phyloP scores from a whole-genome alignment of 2,888 invertebrate species.

The Galerucella nymphaeae region DNA sequence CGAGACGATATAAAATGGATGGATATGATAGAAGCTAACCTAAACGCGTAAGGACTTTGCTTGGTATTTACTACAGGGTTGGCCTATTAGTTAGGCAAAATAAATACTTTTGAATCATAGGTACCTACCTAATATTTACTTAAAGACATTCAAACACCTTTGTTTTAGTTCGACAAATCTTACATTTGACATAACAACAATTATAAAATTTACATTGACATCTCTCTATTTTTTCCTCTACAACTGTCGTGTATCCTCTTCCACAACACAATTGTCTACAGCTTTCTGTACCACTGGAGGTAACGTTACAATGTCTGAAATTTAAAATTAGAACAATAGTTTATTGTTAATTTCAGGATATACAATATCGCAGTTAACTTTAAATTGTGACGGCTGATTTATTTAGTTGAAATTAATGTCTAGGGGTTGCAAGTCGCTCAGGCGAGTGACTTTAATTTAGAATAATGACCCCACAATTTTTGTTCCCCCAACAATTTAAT shows the following conservation, averaged over 20 bases:
- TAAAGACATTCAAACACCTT: conserved; percentile 76
- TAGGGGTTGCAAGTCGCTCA: no score
- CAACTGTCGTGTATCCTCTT: conserved; percentile 78
- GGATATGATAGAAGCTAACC: no score
- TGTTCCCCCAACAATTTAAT: conserved; percentile 10
- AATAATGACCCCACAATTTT: conserved; percentile 15
- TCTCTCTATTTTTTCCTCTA: conserved; percentile 76
- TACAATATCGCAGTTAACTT: no score
- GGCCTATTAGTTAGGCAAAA: no score
- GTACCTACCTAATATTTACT: not conserved
- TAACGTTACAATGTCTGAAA: conserved; percentile 78
- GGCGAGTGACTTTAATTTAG: no score
- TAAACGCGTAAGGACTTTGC: no score
- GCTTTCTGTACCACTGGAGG: conserved; percentile 74
- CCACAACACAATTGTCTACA: conserved; percentile 88
- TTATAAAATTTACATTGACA: conserved; percentile 89
- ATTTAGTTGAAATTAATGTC: no score
- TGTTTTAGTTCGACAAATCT: conserved; percentile 78
- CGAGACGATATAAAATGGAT: no score
- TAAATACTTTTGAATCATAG: no score
- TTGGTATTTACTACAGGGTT: no score
- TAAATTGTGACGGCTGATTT: no score
- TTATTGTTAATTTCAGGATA: no score
- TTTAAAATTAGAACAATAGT: conserved; percentile 32
- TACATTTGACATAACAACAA: conserved; percentile 90